phyloP scores from a whole-genome alignment of 2,888 invertebrate genomes.

The Oscheius onirici region DNA sequence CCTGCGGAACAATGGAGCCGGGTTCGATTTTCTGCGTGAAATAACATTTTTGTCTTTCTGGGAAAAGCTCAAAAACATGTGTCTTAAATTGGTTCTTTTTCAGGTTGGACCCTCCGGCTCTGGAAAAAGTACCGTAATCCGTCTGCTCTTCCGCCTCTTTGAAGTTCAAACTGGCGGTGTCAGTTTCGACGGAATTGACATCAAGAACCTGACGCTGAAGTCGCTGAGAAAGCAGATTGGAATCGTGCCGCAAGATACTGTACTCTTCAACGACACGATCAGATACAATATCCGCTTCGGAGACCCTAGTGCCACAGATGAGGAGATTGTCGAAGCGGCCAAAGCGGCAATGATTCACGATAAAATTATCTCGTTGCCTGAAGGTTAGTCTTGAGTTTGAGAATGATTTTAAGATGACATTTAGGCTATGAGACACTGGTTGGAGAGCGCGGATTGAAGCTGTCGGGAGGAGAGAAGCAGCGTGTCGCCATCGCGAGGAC shows the following conservation, averaged over 20 bases:
- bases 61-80: background rate
- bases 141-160: slow-evolving; percentile 75
- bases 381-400: slow-evolving; percentile 73
- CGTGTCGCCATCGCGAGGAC: slow-evolving; percentile 95
- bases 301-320: slow-evolving; percentile 81
- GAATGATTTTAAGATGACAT: background rate
- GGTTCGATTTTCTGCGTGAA: too few relatives aligned
- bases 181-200: slow-evolving; percentile 58
- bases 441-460: slow-evolving; percentile 90
- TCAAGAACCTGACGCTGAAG: slow-evolving; percentile 69
- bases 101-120: slow-evolving; percentile 73
- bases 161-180: slow-evolving; percentile 71
- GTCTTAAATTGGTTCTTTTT: background rate
- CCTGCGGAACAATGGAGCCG: too few relatives aligned
- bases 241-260: slow-evolving; percentile 75
- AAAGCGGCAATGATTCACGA: slow-evolving; percentile 93
- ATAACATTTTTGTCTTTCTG: too few relatives aligned
- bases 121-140: slow-evolving; percentile 75
- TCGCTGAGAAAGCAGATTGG: slow-evolving; percentile 75
- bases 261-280: slow-evolving; percentile 72
- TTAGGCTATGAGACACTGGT: slow-evolving; percentile 76
- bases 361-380: slow-evolving; percentile 88
- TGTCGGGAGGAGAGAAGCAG: slow-evolving; percentile 98
- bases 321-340: slow-evolving; percentile 88
- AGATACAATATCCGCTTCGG: slow-evolving; percentile 94